These are phyloP conservation scores for Zygothrica quintamaculata DNA, from an alignment of 2,888 invertebrate genomes.

Conservation along the genomic window DNA sequence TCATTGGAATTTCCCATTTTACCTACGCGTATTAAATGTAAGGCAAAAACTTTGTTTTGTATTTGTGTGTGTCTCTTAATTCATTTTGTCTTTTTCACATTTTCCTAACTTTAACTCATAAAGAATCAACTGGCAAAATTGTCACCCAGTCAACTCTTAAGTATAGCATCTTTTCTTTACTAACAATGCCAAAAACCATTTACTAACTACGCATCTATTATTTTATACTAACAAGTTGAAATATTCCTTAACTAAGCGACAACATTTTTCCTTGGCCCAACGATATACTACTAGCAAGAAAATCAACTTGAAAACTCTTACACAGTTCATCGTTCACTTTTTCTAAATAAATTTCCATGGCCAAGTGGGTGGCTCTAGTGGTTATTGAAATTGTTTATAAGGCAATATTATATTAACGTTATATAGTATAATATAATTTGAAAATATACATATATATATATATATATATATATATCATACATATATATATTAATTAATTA, in stretches of 20 bases:
- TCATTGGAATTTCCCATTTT: conserved; percentile 62
- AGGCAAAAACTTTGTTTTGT: conserved; percentile 11
- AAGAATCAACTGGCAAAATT: conserved; percentile 45
- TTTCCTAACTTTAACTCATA: conserved; percentile 6
- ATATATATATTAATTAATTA: no score
- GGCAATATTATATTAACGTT: no score
- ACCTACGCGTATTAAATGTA: conserved; percentile 44
- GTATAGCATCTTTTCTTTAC: not conserved
- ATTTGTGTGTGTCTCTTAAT: not conserved
- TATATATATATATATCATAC: no score
- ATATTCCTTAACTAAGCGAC: conserved; percentile 60
- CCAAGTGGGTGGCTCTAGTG: conserved; percentile 41
- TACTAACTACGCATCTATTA: conserved; percentile 48
- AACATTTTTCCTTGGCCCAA: conserved; percentile 36
- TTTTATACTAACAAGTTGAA: conserved; percentile 73
- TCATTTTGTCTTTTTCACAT: conserved; percentile 2
- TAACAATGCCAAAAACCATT: not conserved
- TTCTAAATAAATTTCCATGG: conserved; percentile 61
- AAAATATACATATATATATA: no score
- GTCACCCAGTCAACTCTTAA: conserved; percentile 29
- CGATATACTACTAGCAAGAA: no score
- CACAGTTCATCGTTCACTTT: conserved; percentile 39
- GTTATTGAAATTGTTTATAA: conserved; percentile 22
- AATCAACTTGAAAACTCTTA: no score
- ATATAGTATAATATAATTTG: no score